A percentile compares a stretch with the other conserved stretches of the same genome.
These are phyloP conservation scores for Imbricaverruca yamaguchii DNA, from an alignment of 2,888 invertebrate genomes.

Conservation along the genomic window DNA sequence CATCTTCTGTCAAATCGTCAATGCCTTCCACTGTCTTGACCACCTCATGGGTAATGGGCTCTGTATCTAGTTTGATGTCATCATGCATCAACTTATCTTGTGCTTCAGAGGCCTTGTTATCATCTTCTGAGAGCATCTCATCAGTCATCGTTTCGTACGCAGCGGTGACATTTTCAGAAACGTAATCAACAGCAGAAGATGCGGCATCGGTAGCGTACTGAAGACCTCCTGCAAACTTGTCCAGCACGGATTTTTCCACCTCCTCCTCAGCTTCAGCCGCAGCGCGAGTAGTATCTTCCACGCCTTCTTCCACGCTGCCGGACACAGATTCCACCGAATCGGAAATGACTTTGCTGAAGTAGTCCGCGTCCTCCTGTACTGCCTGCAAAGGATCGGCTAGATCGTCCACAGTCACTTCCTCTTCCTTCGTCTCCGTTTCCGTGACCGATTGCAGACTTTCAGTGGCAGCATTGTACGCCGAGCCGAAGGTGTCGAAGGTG, in stretches of 20 bases:
- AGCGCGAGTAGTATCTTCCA: neutral
- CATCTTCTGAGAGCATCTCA: neutral
- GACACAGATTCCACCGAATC: constrained; percentile 13
- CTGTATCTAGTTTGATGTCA: neutral
- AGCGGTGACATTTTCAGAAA: neutral
- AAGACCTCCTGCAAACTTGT: neutral
- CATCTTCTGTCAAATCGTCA: too few relatives aligned
- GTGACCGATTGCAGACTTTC: neutral
- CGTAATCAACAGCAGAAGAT: neutral
- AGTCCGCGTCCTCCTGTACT: neutral
- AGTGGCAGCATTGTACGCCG: neutral
- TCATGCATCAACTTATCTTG: neutral
- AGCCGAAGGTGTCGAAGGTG: neutral
- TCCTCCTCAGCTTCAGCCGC: neutral
- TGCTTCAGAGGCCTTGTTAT: neutral
- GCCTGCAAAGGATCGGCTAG: neutral
- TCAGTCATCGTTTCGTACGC: neutral
- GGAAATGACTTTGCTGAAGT: neutral
- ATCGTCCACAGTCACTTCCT: neutral
- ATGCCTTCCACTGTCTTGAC: too few relatives aligned
- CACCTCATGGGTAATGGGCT: too few relatives aligned
- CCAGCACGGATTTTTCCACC: neutral
- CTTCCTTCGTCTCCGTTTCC: neutral
- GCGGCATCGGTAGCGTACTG: neutral
- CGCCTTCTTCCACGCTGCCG: neutral